phyloP scores from a whole-genome alignment of 2,113 vertebrate genomes.

The Struthidea cinerea region DNA sequence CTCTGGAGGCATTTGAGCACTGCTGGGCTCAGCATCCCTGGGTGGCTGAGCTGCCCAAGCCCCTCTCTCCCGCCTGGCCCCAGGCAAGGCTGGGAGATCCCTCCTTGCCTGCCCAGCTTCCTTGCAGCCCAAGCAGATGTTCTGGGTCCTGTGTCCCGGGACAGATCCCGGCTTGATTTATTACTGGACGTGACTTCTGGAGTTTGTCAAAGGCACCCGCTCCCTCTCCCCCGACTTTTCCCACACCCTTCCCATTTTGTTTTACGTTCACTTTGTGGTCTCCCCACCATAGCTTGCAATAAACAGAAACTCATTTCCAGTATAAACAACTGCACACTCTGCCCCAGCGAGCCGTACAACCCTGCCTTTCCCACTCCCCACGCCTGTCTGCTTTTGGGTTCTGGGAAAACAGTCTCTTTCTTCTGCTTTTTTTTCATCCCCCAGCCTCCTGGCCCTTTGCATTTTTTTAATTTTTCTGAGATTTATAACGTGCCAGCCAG shows the following conservation, averaged over 20 bases:
- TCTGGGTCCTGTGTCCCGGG: conserved; percentile 14
- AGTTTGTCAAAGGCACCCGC: conserved; percentile 53
- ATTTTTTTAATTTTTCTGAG: neutral
- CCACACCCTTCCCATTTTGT: conserved; percentile 54
- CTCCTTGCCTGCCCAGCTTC: neutral
- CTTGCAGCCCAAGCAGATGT: conserved; percentile 51
- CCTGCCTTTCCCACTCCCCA: neutral
- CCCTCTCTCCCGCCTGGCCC: neutral
- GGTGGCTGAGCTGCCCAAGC: neutral
- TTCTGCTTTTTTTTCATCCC: neutral
- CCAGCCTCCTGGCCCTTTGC: neutral
- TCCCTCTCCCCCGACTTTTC: conserved; percentile 30
- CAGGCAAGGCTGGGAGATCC: neutral
- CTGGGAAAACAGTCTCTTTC: neutral
- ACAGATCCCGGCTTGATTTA: conserved; percentile 44
- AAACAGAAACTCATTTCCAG: conserved; percentile 52
- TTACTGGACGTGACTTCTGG: conserved; percentile 59
- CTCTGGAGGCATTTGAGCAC: neutral
- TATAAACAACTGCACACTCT: conserved; percentile 33
- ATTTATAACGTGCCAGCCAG: conserved; percentile 40
- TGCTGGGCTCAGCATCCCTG: neutral
- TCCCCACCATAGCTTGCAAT: conserved; percentile 39
- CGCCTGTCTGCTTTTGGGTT: neutral
- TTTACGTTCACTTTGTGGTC: conserved; percentile 40
- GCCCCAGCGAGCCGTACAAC: neutral